Evolutionary conservation across 2,113 vertebrate species (phyloP).

Genomic region (Sialia sialis): DNA sequence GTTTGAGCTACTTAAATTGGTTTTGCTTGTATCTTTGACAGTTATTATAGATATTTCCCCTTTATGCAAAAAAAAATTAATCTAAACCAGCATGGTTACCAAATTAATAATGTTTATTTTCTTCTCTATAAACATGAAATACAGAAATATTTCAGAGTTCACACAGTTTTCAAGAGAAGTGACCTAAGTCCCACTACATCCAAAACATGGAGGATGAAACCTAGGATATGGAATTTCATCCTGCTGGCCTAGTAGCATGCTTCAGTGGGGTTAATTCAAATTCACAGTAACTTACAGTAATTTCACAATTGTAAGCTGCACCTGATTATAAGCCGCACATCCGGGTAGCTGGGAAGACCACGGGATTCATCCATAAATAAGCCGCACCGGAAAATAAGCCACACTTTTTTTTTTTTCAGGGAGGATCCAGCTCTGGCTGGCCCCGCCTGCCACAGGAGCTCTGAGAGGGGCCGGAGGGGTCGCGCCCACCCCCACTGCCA

Average conservation of each 20-base stretch:
- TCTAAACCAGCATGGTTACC: background rate
- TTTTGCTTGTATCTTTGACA: background rate
- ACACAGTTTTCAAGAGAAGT: background rate
- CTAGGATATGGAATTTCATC: fast-evolving
- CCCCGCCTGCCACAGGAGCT: too few relatives aligned
- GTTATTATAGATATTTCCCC: background rate
- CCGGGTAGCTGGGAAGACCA: too few relatives aligned
- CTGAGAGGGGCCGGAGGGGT: too few relatives aligned
- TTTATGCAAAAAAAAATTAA: background rate
- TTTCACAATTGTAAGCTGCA: too few relatives aligned
- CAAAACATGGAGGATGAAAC: background rate
- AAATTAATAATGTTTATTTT: background rate
- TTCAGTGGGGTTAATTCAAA: background rate
- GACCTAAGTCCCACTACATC: background rate
- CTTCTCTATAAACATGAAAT: background rate
- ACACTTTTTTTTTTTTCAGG: too few relatives aligned
- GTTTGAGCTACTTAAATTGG: background rate
- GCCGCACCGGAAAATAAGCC: too few relatives aligned
- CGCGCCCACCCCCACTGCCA: too few relatives aligned
- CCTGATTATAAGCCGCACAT: too few relatives aligned
- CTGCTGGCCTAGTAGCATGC: background rate
- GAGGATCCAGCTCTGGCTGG: too few relatives aligned
- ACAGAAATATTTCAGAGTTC: background rate
- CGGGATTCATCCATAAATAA: too few relatives aligned
- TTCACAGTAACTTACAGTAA: background rate